phyloP scores from a whole-genome alignment of 2,797 vertebrate genomes.

The Trematomus bernacchii region DNA sequence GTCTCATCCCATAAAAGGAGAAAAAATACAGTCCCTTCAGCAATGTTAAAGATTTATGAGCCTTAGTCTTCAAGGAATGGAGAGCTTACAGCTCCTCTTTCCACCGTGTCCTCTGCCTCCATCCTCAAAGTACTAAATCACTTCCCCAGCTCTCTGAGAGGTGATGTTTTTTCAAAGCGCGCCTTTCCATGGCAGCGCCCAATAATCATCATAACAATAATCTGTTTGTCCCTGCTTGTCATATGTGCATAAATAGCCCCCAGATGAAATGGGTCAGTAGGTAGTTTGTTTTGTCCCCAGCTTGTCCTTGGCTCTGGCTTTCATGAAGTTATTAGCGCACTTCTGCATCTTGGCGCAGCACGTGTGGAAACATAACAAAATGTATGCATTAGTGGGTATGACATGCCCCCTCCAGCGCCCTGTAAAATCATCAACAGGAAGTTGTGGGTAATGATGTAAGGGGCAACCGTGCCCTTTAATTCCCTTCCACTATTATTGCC shows the following conservation, averaged over 20 bases:
- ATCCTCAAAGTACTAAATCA: slow-evolving; percentile 49
- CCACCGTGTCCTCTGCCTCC: slow-evolving; percentile 36
- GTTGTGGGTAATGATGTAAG: slow-evolving; percentile 56
- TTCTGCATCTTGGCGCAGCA: slow-evolving; percentile 7
- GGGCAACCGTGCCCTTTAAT: slow-evolving; percentile 45
- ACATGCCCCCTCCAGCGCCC: slow-evolving; percentile 14
- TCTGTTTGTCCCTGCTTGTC: not conserved
- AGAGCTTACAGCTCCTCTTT: slow-evolving; percentile 53
- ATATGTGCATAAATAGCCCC: slow-evolving; percentile 31
- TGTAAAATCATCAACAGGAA: slow-evolving; percentile 60
- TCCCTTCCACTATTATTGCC: slow-evolving; percentile 48
- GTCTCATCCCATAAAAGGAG: not conserved
- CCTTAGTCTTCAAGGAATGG: slow-evolving; percentile 36
- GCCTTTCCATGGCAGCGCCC: slow-evolving; percentile 34
- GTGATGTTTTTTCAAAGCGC: slow-evolving; percentile 41
- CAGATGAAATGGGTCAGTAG: slow-evolving; percentile 11
- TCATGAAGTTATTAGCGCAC: slow-evolving; percentile 1
- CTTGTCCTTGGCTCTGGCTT: slow-evolving; percentile 12
- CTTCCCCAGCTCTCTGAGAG: slow-evolving; percentile 18
- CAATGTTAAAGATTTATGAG: slow-evolving; percentile 51
- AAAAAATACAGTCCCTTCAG: slow-evolving; percentile 13
- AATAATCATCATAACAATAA: slow-evolving; percentile 26
- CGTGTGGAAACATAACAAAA: slow-evolving; percentile 19
- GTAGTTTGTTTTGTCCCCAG: slow-evolving; percentile 33
- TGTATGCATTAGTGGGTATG: not conserved